Evolutionary conservation across 2,888 invertebrate species (phyloP), one percentile per base, ranked within the genome.

Genomic region (Scaptomyza flava): DNA sequence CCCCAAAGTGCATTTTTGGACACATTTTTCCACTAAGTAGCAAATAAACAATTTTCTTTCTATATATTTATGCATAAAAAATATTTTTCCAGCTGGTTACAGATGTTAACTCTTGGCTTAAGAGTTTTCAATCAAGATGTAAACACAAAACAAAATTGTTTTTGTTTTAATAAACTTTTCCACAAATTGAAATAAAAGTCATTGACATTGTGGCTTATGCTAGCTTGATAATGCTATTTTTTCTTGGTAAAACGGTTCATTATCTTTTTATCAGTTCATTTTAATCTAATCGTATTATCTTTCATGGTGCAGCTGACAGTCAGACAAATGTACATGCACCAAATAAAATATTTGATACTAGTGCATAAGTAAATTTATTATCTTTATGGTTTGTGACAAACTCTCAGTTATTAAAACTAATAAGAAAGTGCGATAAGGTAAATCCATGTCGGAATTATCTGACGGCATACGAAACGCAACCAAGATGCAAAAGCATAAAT

Each of bases 261-360:
- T 41, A n/a, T 73, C 62, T 31, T 60, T 42, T 71, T 81, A 81
- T 84, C 82, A 41, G 36, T 54, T 51, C 54, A 2, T 3, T 17
- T 8, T n/a, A 14, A 12, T n/a, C 2, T 82, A 82, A 86, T 82
- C 81, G 85, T 86, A 80, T 61, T 70, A 65, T 65, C 65, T 63
- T 36, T 17, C 30, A n/a, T 17, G 17, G 17, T 17, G 17, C 17
- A 17, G 17, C 17, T 67, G 62, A 47, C 60, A 50, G 52, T 17
- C 30, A 23, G 8, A 17, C 52, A 66, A 23, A 0, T 23, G 4
- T 27, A 4, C 27, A 27, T 27, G 0, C 6, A 4, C 23, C 23
- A 23, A 23, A 23, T 23, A 23, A 23, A 59, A 59, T 66, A 74
- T 43, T 42, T 60, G 33, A 20, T 34, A 27, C 23, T n/a, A 14